Base-by-base conservation (phyloP, 1,140 invertebrate genomes). In the Drosophila tani region DNA sequence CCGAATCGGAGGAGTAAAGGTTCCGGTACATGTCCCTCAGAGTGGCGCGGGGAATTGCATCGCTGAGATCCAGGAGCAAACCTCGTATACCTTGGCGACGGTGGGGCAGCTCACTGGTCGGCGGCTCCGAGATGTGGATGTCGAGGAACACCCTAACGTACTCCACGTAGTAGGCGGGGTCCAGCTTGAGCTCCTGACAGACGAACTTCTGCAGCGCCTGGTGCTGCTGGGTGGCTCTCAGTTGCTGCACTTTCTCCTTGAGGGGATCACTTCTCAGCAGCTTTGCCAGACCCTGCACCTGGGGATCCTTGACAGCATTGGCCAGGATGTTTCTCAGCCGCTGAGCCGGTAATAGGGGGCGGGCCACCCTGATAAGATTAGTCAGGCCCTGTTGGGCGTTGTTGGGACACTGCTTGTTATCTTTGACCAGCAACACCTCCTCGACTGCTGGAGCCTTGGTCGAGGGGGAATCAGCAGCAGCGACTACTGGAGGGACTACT, bases 51-150 rank as follows among this genome's bases (percentile, higher is more conserved):
- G 83, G 83, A 55, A 87, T 24, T 8, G 81, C 81, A 45, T 81
- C 77, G 1, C 83, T 73, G 19, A 87, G 53, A 45, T 87, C 83
- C 55, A 45, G 53, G 9, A 87, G 27, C 15, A 87, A 50, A 7
- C 83, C 83, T 8, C 83, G 81, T 0, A 88, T 24, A 1, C 83
- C 83, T 12, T 43, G 59, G 8, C 84, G 77, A n/a, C 84, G 81
- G 29, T 81, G 74, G 19, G 81, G 81, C 38, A 78, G 5, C 9
- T 68, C 53, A 12, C 65, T 83, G 19, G 56, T 71, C 1, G 77
- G 35, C 2, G 35, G n/a, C 45, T 76, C 80, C 0, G n/a, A 29
- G 1, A 21, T 43, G 9, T 88, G 63, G 0, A 78, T 27, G 32
- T 81, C 69, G 14, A 87, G 74, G 21, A 87, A 82, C 9, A 68